Evolutionary conservation across 2,797 vertebrate species (phyloP), one percentile per base, ranked within the genome.

Genomic region (Coendou prehensilis): DNA sequence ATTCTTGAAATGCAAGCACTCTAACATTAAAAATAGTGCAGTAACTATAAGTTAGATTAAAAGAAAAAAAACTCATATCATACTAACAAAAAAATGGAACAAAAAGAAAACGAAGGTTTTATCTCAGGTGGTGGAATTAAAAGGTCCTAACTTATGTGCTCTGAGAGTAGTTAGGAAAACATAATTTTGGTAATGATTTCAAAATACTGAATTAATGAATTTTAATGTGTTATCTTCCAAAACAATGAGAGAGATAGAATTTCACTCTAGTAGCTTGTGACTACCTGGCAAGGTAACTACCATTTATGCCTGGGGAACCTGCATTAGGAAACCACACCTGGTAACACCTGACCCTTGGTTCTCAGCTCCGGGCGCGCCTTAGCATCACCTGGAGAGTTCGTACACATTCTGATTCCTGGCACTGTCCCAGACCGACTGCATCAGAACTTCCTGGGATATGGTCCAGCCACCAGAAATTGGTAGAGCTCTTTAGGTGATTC

Each of bases 71-170:
- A 0, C 10, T 50, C 9, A 87, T 50, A 73, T 87, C 67, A 69
- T 61, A 83, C 83, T 73, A 95, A 96, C 54, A 45, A 85, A 63
- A 41, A 26, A 94, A 64, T 1, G 52, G 13, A 64, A n/a, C 30
- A 33, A 91, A 96, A 91, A 84, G 41, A 85, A 93, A 81, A 71
- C 78, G 37, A 89, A 91, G 33, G 7, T 73, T 76, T 93, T 82
- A 47, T 71, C 28, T 92, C 69, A 85, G 41, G 9, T 63, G 75
- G 30, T 69, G 9, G 45, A 28, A 83, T 84, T 79, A 84, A 80
- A 91, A 87, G 33, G 22, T 7, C 64, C 50, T 71, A 37, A 78
- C 63, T 56, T 91, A 88, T 33, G 17, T 63, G 41, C 78, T 89
- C 37, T 83, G 59, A 69, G 54, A 67, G 1, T 41, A 92, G 0